Base-by-base conservation (phyloP, 2,888 invertebrate genomes). In the Altica lythri region DNA sequence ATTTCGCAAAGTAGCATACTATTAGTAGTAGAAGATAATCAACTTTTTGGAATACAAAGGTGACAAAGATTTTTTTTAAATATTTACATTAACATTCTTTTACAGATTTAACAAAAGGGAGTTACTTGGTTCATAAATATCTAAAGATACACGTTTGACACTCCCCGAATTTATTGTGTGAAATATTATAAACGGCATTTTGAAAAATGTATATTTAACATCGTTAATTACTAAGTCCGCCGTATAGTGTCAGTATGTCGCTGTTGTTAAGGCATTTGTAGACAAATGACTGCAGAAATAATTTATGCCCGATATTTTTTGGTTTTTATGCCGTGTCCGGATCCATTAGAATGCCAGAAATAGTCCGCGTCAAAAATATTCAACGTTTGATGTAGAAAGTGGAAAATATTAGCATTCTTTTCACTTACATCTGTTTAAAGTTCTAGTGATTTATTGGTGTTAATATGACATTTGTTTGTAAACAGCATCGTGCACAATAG, bases 141-240 rank as follows among this genome's bases (percentile, higher is more conserved):
- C 61, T 56, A 42, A 51, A 38, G 47, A 57, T 57, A 57, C 63
- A 61, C 60, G 62, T 74, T 72, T 74, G 74, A 75, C 75, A 73
- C 71, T 72, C 71, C 69, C 72, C 68, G 67, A 71, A 75, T 74
- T 75, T 74, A 74, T 74, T 71, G 72, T 71, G 73, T 75, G 75
- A 75, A 75, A 75, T 75, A 77, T 76, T 72, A n/a, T n/a, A 73
- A 71, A 71, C 68, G 67, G 69, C 65, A 67, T 69, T 73, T 75
- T 76, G 75, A 76, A 76, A 76, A 75, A 76, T 75, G 75, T 67
- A 68, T 70, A 63, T 75, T 74, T 73, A 72, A 75, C 70, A 72
- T 74, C 76, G 75, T 76, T 76, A 76, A 76, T 75, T 76, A 75
- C 73, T 63, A 69, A 71, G 72, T 69, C 74, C 74, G 72, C 74